A percentile compares a stretch with the other conserved stretches of the same genome.
Conservation (phyloP, 2,888 invertebrate species). For the Eupithecia abbreviata region DNA sequence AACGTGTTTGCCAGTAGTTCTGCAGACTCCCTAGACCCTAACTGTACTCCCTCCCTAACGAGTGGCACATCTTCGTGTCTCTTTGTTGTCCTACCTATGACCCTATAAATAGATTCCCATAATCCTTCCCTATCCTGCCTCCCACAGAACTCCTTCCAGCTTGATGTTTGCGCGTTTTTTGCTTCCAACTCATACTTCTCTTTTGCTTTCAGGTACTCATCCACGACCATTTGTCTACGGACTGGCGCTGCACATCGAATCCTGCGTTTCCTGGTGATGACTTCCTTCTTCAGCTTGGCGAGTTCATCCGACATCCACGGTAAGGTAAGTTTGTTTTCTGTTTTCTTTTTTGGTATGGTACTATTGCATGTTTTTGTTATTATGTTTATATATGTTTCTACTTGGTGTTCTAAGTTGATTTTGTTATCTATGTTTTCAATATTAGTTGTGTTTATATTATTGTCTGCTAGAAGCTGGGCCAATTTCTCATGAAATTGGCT, state of each 20-base stretch:
- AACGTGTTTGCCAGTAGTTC: conserved; percentile 25
- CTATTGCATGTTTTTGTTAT: not conserved
- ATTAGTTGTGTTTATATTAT: conserved; percentile 12
- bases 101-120: conserved; percentile 34
- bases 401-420: not conserved
- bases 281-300: not conserved
- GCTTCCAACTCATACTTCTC: conserved; percentile 2
- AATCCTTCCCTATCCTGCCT: conserved; percentile 29
- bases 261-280: conserved; percentile 12
- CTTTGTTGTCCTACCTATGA: conserved; percentile 16
- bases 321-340: conserved; percentile 4
- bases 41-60: not conserved
- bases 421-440: conserved; percentile 18
- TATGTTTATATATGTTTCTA: not conserved
- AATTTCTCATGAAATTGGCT: conserved; percentile 27
- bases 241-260: conserved; percentile 10
- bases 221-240: not conserved
- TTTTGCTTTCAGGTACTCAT: conserved; percentile 14
- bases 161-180: conserved; percentile 26
- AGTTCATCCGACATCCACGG: conserved; percentile 33
- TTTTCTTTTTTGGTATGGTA: not conserved
- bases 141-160: conserved; percentile 41
- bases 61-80: conserved; percentile 21
- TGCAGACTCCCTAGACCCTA: conserved; percentile 16
- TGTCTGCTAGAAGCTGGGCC: conserved; percentile 18